Evolutionary conservation across 2,113 vertebrate species (phyloP).

Genomic region (Leptosomus discolor): DNA sequence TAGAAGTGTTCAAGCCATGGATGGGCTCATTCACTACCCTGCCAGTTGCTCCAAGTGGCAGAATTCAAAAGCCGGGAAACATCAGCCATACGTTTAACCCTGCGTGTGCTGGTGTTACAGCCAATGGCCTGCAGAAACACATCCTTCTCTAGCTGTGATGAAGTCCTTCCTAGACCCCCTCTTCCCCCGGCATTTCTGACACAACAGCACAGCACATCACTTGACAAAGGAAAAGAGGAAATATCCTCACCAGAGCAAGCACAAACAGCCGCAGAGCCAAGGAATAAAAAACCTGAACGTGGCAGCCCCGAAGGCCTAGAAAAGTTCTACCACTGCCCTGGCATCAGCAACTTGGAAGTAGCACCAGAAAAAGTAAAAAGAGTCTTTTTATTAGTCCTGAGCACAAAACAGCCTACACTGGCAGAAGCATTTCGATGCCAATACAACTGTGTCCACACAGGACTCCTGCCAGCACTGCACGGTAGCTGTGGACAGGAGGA

Average conservation of each 20-base stretch:
- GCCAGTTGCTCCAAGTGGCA: conserved; percentile 41
- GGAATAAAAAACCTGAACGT: not conserved
- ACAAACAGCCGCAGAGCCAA: not conserved
- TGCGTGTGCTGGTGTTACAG: not conserved
- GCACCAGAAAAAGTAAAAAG: conserved; percentile 1
- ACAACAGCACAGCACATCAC: not conserved
- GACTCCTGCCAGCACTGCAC: not conserved
- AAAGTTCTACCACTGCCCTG: not conserved
- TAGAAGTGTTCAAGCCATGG: not conserved
- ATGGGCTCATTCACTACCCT: conserved; percentile 6
- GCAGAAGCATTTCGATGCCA: conserved; percentile 12
- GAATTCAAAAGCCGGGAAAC: not conserved
- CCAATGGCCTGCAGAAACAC: not conserved
- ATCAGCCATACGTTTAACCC: not conserved
- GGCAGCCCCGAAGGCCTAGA: not conserved
- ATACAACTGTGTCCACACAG: conserved; percentile 17
- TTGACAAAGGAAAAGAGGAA: not conserved
- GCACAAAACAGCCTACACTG: conserved; percentile 1
- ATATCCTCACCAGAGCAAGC: not conserved
- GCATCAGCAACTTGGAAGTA: not conserved
- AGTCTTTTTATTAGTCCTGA: conserved; percentile 13
- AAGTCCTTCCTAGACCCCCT: not conserved
- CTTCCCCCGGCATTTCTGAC: not conserved
- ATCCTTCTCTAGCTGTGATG: not conserved
- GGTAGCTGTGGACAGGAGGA: not conserved